Conservation (phyloP, 2,888 invertebrate species). For the Pedicia rivosa region DNA sequence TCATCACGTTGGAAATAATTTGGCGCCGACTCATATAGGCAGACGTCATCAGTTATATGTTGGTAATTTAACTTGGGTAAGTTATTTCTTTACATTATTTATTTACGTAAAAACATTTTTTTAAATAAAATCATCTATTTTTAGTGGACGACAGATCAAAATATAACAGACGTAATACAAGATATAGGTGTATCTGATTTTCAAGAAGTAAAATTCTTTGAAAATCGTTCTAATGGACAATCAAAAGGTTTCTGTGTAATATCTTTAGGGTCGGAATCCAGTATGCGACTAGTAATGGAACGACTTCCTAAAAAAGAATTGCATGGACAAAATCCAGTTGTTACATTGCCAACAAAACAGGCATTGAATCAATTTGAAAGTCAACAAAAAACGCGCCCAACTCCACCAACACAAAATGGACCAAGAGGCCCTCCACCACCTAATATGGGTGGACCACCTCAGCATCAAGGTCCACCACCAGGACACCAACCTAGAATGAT, state of each 20-base stretch:
- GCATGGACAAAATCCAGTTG: slow-evolving; percentile 89
- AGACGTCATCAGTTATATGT: slow-evolving; percentile 87
- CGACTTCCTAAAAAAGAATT: slow-evolving; percentile 88
- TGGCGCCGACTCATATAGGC: slow-evolving; percentile 50
- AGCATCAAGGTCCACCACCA: slow-evolving; percentile 33
- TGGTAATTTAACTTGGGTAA: slow-evolving; percentile 97
- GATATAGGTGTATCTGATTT: slow-evolving; percentile 84
- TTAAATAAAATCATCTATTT: no score
- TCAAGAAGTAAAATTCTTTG: slow-evolving; percentile 97
- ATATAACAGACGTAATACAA: slow-evolving; percentile 78
- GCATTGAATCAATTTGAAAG: slow-evolving; percentile 75
- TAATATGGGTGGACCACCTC: slow-evolving; percentile 30
- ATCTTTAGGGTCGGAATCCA: slow-evolving; percentile 82
- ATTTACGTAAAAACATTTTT: background rate
- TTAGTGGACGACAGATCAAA: slow-evolving; percentile 97
- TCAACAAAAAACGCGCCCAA: slow-evolving; percentile 77
- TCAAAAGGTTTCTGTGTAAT: slow-evolving; percentile 97
- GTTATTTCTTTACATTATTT: slow-evolving; percentile 19
- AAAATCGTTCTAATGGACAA: slow-evolving; percentile 96
- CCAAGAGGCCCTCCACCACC: slow-evolving; percentile 31
- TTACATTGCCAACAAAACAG: slow-evolving; percentile 90
- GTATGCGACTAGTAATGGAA: slow-evolving; percentile 80
- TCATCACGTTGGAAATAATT: slow-evolving; percentile 50
- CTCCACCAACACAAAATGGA: slow-evolving; percentile 48
- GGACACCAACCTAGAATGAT: slow-evolving; percentile 38